Percentiles rank a stretch among this genome's conserved stretches.
Evolutionary conservation across 2,113 vertebrate genomes (phyloP).

Genomic region (Vidua chalybeata): DNA sequence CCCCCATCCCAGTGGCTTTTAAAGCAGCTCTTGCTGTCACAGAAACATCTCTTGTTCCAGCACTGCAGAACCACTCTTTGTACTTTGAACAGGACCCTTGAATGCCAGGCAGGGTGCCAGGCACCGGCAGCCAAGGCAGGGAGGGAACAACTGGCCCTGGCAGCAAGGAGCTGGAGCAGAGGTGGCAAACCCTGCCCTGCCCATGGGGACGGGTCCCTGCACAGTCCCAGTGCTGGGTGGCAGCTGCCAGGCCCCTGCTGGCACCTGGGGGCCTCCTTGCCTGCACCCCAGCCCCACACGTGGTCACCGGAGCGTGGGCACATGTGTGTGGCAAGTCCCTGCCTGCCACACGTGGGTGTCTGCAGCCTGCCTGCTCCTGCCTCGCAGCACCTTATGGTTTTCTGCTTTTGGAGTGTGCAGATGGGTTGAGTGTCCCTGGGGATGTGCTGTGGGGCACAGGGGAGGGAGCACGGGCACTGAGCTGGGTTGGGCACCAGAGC

Average conservation of each 20-base stretch:
- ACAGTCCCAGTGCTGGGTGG: neutral
- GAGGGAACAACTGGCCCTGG: neutral
- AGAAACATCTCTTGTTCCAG: conserved; percentile 1
- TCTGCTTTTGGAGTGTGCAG: neutral
- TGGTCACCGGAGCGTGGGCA: rapidly evolving
- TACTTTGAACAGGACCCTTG: conserved; percentile 20
- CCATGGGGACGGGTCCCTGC: rapidly evolving
- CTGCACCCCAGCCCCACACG: neutral
- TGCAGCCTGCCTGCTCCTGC: neutral
- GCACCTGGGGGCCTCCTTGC: neutral
- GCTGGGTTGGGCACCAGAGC: neutral
- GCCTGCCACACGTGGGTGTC: neutral
- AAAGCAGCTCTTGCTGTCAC: neutral
- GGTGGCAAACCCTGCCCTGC: neutral
- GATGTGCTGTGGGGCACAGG: neutral
- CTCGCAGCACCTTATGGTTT: neutral
- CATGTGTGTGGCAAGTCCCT: neutral
- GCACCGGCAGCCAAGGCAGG: neutral
- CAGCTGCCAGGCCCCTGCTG: neutral
- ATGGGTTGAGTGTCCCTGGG: neutral
- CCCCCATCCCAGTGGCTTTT: neutral
- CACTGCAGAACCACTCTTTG: neutral
- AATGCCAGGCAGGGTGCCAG: neutral
- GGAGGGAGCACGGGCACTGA: rapidly evolving
- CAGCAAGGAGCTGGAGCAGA: neutral